These are phyloP conservation scores for Gastrophysa polygoni DNA, from an alignment of 2,888 invertebrate genomes.

Conservation along the genomic window DNA sequence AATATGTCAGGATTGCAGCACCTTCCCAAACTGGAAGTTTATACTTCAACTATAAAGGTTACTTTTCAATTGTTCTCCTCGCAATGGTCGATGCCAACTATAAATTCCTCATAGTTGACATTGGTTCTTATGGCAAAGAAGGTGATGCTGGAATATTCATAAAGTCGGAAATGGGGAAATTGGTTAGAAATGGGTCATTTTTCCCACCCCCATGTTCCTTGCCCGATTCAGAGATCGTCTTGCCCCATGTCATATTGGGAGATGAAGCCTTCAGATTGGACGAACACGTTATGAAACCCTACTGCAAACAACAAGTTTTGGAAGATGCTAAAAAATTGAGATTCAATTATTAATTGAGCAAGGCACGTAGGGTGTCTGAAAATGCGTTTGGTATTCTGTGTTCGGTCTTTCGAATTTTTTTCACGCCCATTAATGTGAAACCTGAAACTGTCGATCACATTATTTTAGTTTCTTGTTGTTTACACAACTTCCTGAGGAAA, in stretches of 20 bases:
- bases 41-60: constrained; percentile 37
- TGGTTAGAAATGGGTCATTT: background rate
- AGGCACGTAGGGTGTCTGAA: background rate
- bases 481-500: no score
- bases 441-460: no score
- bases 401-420: no score
- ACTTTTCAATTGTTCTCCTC: constrained; percentile 35
- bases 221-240: background rate
- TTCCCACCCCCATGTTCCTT: background rate
- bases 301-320: background rate
- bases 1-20: constrained; percentile 28
- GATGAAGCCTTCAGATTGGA: background rate
- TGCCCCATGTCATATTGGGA: background rate
- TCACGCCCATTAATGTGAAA: no score
- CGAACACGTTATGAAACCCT: background rate
- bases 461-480: no score
- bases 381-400: background rate
- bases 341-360: background rate
- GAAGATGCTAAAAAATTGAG: background rate
- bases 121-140: constrained; percentile 35
- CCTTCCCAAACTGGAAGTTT: constrained; percentile 29
- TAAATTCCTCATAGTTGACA: constrained; percentile 36
- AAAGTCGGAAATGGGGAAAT: background rate
- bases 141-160: background rate
- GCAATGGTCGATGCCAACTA: constrained; percentile 37